These are phyloP conservation scores for Himalopsyche kuldschensis DNA, from an alignment of 2,888 invertebrate genomes.

Conservation along the genomic window DNA sequence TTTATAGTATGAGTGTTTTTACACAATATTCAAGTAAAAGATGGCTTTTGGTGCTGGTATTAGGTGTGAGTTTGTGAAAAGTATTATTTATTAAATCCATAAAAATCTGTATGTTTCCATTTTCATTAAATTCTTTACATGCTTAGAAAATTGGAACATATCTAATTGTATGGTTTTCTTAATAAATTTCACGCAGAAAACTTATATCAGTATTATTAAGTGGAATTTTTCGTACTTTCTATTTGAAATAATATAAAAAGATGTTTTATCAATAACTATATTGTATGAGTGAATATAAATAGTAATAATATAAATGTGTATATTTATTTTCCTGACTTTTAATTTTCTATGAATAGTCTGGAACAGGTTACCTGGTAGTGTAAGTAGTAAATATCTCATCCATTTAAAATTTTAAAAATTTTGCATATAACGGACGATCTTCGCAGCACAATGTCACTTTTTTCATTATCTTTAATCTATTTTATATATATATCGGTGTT, in stretches of 20 bases:
- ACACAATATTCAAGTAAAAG: not conserved
- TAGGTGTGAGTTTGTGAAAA: not conserved
- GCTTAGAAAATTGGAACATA: not conserved
- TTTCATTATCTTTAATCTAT: no score
- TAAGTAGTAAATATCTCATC: no score
- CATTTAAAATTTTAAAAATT: no score
- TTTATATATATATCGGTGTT: no score
- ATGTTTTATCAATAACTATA: not conserved
- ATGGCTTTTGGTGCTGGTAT: not conserved
- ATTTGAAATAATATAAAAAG: not conserved
- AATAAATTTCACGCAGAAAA: not conserved
- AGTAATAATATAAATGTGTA: not conserved
- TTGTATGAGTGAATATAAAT: not conserved
- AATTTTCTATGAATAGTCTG: not conserved
- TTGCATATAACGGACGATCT: no score
- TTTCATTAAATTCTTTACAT: not conserved
- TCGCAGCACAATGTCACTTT: no score
- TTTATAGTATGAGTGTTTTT: not conserved
- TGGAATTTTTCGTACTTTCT: not conserved
- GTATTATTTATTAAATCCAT: not conserved
- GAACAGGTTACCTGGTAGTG: not conserved
- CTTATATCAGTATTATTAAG: not conserved
- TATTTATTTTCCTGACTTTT: not conserved
- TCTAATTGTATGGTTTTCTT: not conserved
- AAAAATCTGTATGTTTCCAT: not conserved